A percentile compares a stretch with the other conserved stretches of the same genome.
phyloP scores from a whole-genome alignment of 2,113 vertebrate species.

The Leptobrachium leishanense region DNA sequence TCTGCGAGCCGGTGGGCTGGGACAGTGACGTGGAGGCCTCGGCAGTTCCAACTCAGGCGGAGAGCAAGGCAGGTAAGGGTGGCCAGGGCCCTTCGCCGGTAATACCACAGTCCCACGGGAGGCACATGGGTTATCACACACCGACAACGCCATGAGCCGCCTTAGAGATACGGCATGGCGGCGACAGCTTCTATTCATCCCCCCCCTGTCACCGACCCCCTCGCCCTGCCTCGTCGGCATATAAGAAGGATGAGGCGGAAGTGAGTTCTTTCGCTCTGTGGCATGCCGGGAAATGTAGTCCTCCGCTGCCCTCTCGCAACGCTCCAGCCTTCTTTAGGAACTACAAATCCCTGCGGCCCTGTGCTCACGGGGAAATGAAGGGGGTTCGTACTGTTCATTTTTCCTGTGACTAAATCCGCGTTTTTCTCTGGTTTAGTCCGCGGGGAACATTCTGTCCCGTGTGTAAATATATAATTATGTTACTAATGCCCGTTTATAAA shows the following conservation, averaged over 20 bases:
- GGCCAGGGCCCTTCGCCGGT: not conserved
- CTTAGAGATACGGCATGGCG: too few relatives aligned
- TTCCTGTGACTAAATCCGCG: not conserved
- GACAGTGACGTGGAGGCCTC: constrained; percentile 32
- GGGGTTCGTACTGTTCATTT: not conserved
- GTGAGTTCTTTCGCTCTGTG: constrained; percentile 39
- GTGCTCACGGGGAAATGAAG: not conserved
- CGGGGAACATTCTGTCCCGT: too few relatives aligned
- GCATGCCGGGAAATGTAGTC: constrained; percentile 42
- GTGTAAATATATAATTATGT: too few relatives aligned
- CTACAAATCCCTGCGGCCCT: constrained; percentile 29
- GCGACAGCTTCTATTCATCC: not conserved
- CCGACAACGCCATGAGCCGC: too few relatives aligned
- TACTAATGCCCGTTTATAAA: too few relatives aligned
- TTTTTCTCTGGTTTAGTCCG: too few relatives aligned
- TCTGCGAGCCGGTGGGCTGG: constrained; percentile 29
- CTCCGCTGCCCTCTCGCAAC: not conserved
- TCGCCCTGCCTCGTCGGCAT: constrained; percentile 42
- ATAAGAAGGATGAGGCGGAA: constrained; percentile 30
- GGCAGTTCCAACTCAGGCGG: constrained; percentile 29
- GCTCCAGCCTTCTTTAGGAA: not conserved
- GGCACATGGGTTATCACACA: not conserved
- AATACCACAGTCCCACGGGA: not conserved
- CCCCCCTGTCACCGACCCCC: not conserved
- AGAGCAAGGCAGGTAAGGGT: constrained; percentile 15